Percentiles rank a stretch among this genome's conserved stretches.
These are phyloP conservation scores for Leptinotarsa peninsularis DNA, from an alignment of 2,888 invertebrate genomes.

Conservation along the genomic window DNA sequence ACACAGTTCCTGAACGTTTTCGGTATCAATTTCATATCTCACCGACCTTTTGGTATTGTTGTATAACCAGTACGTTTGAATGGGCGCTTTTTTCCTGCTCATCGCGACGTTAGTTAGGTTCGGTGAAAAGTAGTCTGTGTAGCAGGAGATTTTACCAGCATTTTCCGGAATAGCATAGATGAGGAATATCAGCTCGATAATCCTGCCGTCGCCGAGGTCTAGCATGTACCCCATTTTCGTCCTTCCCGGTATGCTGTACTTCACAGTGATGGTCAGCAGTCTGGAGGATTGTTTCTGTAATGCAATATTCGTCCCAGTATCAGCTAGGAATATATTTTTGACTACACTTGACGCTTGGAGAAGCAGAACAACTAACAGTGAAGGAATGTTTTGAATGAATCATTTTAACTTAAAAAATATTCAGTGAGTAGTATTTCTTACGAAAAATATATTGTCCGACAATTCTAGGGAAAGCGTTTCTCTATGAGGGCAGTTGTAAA, in stretches of 20 bases:
- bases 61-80: constrained; percentile 64
- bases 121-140: constrained; percentile 42
- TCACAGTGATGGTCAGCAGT: constrained; percentile 58
- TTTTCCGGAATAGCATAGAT: constrained; percentile 50
- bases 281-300: constrained; percentile 27
- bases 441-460: constrained; percentile 56
- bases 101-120: constrained; percentile 57
- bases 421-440: constrained; percentile 41
- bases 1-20: constrained; percentile 55
- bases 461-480: constrained; percentile 57
- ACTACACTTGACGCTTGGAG: too few relatives aligned
- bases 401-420: too few relatives aligned
- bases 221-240: constrained; percentile 61
- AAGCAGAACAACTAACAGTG: too few relatives aligned
- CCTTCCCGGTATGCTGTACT: constrained; percentile 56
- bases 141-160: constrained; percentile 42
- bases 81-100: constrained; percentile 57
- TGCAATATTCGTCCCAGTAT: not conserved
- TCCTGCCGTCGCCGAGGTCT: constrained; percentile 60
- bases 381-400: too few relatives aligned
- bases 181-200: constrained; percentile 57
- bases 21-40: constrained; percentile 55
- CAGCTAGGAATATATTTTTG: too few relatives aligned
- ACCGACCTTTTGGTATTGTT: constrained; percentile 60
- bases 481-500: constrained; percentile 62